These are phyloP conservation scores for Hystrix cristata DNA, from an alignment of 2,113 vertebrate genomes.

Conservation along the genomic window DNA sequence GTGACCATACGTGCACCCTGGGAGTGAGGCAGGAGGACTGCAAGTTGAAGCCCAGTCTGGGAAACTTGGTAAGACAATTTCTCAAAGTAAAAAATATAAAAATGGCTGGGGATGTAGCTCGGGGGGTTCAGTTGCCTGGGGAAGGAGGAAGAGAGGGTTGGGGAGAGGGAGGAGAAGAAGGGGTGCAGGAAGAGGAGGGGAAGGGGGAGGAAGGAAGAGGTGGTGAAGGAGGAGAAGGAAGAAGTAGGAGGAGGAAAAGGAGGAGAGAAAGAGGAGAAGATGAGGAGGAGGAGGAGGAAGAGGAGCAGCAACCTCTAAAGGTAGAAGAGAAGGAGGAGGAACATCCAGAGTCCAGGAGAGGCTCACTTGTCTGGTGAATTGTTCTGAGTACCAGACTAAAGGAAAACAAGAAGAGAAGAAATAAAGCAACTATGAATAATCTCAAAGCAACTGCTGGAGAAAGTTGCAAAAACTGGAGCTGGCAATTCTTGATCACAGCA, in stretches of 20 bases:
- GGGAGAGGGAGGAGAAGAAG: not conserved
- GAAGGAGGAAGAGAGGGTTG: not conserved
- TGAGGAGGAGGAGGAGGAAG: no score
- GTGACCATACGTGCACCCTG: not conserved
- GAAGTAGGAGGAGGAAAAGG: not conserved
- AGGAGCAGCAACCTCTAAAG: no score
- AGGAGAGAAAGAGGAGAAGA: not conserved
- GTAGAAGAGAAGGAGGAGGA: not conserved
- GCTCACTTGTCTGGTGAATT: not conserved
- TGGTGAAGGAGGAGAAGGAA: not conserved
- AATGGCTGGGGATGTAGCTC: not conserved
- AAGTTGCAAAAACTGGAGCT: not conserved
- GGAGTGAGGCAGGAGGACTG: not conserved
- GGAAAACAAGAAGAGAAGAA: not conserved
- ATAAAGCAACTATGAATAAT: not conserved
- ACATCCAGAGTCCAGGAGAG: not conserved
- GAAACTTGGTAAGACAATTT: no score
- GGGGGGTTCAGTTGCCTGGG: not conserved
- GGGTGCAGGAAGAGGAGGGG: not conserved
- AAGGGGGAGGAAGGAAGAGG: not conserved
- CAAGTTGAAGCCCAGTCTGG: not conserved
- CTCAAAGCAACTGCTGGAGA: not conserved
- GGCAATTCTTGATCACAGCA: not conserved
- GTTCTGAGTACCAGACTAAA: not conserved
- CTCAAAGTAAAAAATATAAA: not conserved